phyloP scores from a whole-genome alignment of 2,113 vertebrate species.

The Verasper variegatus region DNA sequence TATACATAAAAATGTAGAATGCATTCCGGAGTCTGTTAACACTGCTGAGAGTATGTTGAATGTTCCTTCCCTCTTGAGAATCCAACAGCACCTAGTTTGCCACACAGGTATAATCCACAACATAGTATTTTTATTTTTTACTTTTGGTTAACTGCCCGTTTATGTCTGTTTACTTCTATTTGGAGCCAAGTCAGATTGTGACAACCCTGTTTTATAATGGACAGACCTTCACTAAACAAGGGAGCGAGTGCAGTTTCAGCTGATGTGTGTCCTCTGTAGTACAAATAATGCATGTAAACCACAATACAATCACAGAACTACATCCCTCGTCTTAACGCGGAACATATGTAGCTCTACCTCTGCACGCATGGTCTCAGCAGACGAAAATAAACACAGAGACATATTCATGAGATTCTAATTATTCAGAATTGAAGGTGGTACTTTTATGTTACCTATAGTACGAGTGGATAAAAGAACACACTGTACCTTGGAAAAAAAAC shows the following conservation, averaged over 20 bases:
- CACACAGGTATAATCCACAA: background rate
- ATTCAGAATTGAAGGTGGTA: slow-evolving; percentile 2
- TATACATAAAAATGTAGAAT: slow-evolving; percentile 1
- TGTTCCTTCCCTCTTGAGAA: slow-evolving; percentile 23
- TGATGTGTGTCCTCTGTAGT: background rate
- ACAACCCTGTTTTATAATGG: background rate
- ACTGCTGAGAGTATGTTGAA: background rate
- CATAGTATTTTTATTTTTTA: slow-evolving; percentile 20
- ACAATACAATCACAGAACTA: slow-evolving; percentile 16
- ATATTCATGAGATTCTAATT: slow-evolving; percentile 15
- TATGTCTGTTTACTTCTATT: background rate
- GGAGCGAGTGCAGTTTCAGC: background rate
- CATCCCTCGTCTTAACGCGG: background rate
- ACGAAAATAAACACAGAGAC: slow-evolving; percentile 5
- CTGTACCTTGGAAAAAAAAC: background rate
- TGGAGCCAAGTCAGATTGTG: background rate
- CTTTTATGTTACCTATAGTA: background rate
- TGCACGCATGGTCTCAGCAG: background rate
- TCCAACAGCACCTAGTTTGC: slow-evolving; percentile 10
- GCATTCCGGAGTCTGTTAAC: slow-evolving; percentile 11
- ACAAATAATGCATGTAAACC: slow-evolving; percentile 28
- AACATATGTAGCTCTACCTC: slow-evolving; percentile 12
- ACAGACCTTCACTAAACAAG: background rate
- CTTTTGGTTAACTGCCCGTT: background rate
- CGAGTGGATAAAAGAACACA: slow-evolving; percentile 7